Conservation (phyloP, 2,888 invertebrate species). For the Lissocephala sabroskyi region DNA sequence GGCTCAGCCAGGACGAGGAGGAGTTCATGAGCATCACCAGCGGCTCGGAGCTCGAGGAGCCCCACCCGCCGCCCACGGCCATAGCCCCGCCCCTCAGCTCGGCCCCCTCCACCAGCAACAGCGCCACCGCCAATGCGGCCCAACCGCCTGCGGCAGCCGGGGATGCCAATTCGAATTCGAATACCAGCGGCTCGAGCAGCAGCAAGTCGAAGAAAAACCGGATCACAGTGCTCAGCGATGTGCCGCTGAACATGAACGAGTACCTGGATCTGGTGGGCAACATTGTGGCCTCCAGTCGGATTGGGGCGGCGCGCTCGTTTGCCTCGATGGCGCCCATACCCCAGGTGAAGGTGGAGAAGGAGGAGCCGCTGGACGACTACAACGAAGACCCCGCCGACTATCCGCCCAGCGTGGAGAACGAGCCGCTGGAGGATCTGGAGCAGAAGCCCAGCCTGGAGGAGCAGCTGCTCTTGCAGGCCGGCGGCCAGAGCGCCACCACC, state of each 20-base stretch:
- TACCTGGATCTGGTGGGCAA: conserved; percentile 71
- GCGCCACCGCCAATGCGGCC: conserved; percentile 7
- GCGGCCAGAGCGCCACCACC: conserved; percentile 49
- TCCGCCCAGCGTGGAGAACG: not conserved
- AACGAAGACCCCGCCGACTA: conserved; percentile 21
- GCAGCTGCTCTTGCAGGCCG: conserved; percentile 19
- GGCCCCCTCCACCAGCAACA: not conserved
- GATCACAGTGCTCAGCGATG: conserved; percentile 71
- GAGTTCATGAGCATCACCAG: conserved; percentile 60
- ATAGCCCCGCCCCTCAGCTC: not conserved
- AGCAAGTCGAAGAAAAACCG: conserved; percentile 58
- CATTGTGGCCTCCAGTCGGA: conserved; percentile 70
- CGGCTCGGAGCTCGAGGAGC: conserved; percentile 35
- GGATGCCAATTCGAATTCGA: conserved; percentile 16
- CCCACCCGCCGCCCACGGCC: conserved; percentile 10
- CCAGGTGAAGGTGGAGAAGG: conserved; percentile 68
- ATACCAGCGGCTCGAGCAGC: conserved; percentile 21
- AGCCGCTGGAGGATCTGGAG: conserved; percentile 16
- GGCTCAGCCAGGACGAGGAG: conserved; percentile 37
- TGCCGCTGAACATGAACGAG: conserved; percentile 71
- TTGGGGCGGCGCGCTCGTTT: conserved; percentile 54
- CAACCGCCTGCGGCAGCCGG: not conserved
- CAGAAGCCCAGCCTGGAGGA: conserved; percentile 36
- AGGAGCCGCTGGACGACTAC: conserved; percentile 66
- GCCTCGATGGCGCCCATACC: conserved; percentile 56